Conservation (phyloP, 2,888 invertebrate species). For the Ochropleura plecta region DNA sequence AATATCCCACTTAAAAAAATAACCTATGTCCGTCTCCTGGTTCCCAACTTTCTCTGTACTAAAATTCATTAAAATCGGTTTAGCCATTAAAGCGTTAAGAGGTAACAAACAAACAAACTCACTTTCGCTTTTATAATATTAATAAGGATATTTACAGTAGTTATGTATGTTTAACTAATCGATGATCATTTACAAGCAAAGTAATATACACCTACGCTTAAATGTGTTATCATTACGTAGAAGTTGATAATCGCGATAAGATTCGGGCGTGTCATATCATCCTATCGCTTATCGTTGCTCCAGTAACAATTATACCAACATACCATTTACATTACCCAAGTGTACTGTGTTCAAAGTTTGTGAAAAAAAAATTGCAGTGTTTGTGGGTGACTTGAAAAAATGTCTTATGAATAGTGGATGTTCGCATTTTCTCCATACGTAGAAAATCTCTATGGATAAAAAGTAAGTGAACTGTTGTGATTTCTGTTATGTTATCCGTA, state of each 20-base stretch:
- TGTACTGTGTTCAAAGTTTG: slow-evolving; percentile 10
- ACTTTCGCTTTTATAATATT: too few species aligned
- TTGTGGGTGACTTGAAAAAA: slow-evolving; percentile 19
- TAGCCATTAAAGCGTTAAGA: too few species aligned
- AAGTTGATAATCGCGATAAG: slow-evolving; percentile 63
- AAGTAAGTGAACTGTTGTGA: slow-evolving; percentile 58
- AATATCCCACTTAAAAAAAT: too few species aligned
- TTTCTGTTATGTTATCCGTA: background rate
- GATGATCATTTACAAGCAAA: slow-evolving; percentile 35
- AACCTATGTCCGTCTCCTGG: too few species aligned
- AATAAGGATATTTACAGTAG: slow-evolving; percentile 33
- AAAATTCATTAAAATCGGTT: too few species aligned
- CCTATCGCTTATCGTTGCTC: slow-evolving; percentile 32
- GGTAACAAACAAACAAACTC: too few species aligned
- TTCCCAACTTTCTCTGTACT: too few species aligned
- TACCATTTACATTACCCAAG: slow-evolving; percentile 19
- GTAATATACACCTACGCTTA: slow-evolving; percentile 30
- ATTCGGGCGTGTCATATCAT: slow-evolving; percentile 55
- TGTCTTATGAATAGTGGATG: background rate
- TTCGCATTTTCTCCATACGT: background rate
- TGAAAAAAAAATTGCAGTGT: slow-evolving; percentile 11
- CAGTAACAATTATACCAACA: slow-evolving; percentile 43
- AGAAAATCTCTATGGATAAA: slow-evolving; percentile 57
- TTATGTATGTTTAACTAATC: slow-evolving; percentile 26
- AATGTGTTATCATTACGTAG: slow-evolving; percentile 54